Evolutionary conservation across 2,888 invertebrate species (phyloP), one percentile per base, ranked within the genome.

Genomic region (Cataglyphis altisquamis): DNA sequence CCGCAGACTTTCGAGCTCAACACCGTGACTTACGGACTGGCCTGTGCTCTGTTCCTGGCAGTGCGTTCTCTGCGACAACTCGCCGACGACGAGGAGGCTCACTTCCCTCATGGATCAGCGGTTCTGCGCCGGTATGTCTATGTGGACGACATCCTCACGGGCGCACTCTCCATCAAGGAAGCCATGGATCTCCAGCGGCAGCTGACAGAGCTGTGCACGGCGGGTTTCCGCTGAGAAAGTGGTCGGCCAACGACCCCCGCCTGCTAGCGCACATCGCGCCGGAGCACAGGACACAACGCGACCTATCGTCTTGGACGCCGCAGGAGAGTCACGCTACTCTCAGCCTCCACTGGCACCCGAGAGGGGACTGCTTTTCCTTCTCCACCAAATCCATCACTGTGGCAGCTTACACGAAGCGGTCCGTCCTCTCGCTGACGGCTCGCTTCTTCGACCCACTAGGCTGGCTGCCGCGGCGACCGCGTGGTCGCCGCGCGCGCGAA

Each of bases 91-190:
- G 5, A 64, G 2, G 10, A 2, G 15, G 3, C 0, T 0, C 21
- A 1, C 0, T 41, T 15, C 21, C 41, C 64, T 0, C 0, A 12
- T 0, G 41, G 21, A 3, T 21, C 64, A 0, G 2, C 21, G 0
- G 21, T 3, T 2, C 12, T 64, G 0, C 21, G 21, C 5, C 6
- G 1, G 1, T 12, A 64, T 12, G 41, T 41, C 6, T 64, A 64
- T 0, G 3, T 64, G 21, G 25, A 64, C 2, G 41, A 64, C 15
- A 21, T 64, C 15, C 39, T 64, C 5, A 25, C 64, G 1, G 66
- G 66, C 0, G 15, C 41, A 1, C 0, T 2, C 41, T 4, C 41
- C 1, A 0, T 41, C 41, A 0, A 5, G 0, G 25, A 41, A 2
- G 21, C 41, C 4, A 1, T 0, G 6, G 1, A 12, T 0, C 3